phyloP scores from a whole-genome alignment of 2,888 invertebrate species.

The Ennomos fuscantarius region DNA sequence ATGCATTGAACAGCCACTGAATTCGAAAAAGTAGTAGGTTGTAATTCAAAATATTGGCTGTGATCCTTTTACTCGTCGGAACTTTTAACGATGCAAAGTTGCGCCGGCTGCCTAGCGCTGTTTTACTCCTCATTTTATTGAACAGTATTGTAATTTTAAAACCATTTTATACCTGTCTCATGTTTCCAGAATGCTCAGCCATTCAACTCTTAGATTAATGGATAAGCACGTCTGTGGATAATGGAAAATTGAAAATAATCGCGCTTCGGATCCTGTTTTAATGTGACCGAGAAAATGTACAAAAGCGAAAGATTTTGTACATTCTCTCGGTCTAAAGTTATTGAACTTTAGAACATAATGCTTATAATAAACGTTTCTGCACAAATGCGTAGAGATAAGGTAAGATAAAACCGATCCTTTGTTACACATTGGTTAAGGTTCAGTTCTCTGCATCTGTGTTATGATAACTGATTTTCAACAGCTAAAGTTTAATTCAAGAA shows the following conservation, averaged over 20 bases:
- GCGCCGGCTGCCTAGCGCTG: constrained; percentile 3
- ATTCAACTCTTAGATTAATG: constrained; percentile 21
- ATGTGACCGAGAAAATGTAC: constrained; percentile 2
- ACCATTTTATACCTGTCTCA: constrained; percentile 11
- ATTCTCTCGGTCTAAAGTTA: too few species aligned
- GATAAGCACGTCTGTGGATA: constrained; percentile 23
- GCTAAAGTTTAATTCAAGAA: too few species aligned
- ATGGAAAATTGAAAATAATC: constrained; percentile 17
- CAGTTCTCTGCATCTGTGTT: too few species aligned
- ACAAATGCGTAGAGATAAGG: too few species aligned
- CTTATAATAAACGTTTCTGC: too few species aligned
- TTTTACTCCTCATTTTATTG: constrained; percentile 12
- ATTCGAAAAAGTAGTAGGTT: constrained; percentile 23
- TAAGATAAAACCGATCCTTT: too few species aligned
- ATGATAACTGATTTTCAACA: too few species aligned
- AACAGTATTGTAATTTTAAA: background rate
- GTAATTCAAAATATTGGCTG: constrained; percentile 23
- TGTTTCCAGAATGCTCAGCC: constrained; percentile 4
- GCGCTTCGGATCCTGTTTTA: constrained; percentile 1
- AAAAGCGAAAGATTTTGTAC: background rate
- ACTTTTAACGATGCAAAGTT: constrained; percentile 33
- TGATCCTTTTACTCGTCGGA: constrained; percentile 20
- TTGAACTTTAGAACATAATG: too few species aligned
- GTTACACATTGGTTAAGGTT: too few species aligned
- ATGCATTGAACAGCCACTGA: constrained; percentile 16